Evolutionary conservation across 1,140 invertebrate genomes (phyloP), one percentile per base, ranked within the genome.

Genomic region (Phymorhynchus buccinoides): DNA sequence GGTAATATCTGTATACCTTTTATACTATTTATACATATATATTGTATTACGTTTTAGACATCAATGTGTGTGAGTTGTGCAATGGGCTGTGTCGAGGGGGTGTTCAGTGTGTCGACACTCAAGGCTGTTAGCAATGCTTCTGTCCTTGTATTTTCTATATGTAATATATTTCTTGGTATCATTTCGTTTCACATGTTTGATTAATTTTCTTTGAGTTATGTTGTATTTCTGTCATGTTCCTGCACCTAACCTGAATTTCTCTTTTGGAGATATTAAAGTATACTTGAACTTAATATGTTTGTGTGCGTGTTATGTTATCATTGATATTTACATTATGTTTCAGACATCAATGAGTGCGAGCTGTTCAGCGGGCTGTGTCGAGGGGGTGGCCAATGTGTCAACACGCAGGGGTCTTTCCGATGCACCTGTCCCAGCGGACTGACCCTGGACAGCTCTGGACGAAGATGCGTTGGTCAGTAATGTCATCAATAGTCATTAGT

Each of bases 401-500:
- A 98, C 92, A 96, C 95, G 0, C 93, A 96, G 39, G 97, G 97
- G 30, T 96, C 96, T 0, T 97, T 97, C 92, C 95, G 94, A 80
- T 98, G 97, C 92, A 96, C 96, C 89, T 98, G 97, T 92, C 96
- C 96, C 14, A 94, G 95, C 62, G 97, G 97, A 44, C 97, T 97
- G 90, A 95, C 95, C 39, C 91, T 96, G 14, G 91, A 96, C 89
- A 91, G 95, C 30, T 95, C 95, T 22, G 95, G 96, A 94, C 96
- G 95, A n/a, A 95, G 95, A 12, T 97, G 97, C 92, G 94, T 96
- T 85, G 93, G 93, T 94, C 86, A 87, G 89, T 78, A 16, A 22
- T 30, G 7, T 66, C 62, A 27, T 35, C 35, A 9, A 35, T 77
- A n/a, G n/a, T n/a, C n/a, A n/a, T n/a, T n/a, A n/a, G n/a, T n/a